phyloP scores from a whole-genome alignment of 2,888 invertebrate genomes.

The Zygothrica quintamaculata region DNA sequence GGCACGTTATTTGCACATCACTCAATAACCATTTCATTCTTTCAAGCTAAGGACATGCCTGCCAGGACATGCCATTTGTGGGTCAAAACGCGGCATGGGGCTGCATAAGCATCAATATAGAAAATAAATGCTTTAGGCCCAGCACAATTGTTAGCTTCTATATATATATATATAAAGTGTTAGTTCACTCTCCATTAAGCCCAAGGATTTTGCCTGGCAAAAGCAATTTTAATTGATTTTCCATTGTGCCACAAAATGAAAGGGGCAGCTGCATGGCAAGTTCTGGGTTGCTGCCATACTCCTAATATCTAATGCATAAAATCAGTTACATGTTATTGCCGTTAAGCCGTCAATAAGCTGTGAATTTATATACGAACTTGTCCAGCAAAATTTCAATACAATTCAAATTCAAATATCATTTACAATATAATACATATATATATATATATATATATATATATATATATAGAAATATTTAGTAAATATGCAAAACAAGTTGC shows the following conservation, averaged over 20 bases:
- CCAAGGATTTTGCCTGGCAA: constrained; percentile 19
- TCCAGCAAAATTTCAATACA: neutral
- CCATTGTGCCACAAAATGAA: constrained; percentile 37
- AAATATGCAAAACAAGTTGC: constrained; percentile 28
- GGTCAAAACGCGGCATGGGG: constrained; percentile 16
- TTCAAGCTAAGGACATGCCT: no score
- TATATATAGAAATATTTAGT: constrained; percentile 23
- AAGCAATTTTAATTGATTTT: constrained; percentile 63
- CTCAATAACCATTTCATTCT: no score
- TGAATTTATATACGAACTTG: constrained; percentile 39
- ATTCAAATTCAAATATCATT: constrained; percentile 15
- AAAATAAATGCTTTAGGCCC: no score
- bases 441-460: no score
- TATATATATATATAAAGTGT: no score
- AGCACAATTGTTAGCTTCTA: no score
- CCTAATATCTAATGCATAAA: constrained; percentile 21
- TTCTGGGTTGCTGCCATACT: constrained; percentile 13
- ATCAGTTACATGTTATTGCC: constrained; percentile 21
- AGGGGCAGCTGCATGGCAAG: neutral
- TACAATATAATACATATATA: constrained; percentile 10
- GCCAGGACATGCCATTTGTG: constrained; percentile 14
- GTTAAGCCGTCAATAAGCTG: constrained; percentile 51
- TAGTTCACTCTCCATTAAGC: constrained; percentile 21
- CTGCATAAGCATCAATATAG: no score
- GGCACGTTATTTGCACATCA: no score